phyloP scores from a whole-genome alignment of 2,113 vertebrate species.

The Dinomys branickii region DNA sequence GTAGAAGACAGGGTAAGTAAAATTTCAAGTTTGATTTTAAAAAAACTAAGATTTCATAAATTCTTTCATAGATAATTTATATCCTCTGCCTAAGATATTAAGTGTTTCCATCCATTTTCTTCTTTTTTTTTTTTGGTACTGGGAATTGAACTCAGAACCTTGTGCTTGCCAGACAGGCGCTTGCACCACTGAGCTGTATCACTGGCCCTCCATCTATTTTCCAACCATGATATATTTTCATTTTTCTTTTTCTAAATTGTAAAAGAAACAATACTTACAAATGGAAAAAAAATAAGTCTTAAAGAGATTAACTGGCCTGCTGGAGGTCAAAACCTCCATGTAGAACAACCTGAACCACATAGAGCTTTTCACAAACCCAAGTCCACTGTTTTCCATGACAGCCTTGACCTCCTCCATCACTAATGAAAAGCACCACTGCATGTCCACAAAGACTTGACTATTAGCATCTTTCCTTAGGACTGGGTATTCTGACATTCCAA shows the following conservation, averaged over 20 bases:
- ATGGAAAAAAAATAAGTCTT: slow-evolving; percentile 27
- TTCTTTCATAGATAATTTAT: slow-evolving; percentile 22
- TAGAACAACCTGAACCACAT: not conserved
- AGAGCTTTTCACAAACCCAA: slow-evolving; percentile 26
- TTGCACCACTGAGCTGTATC: no score
- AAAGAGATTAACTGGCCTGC: slow-evolving; percentile 40
- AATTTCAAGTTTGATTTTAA: slow-evolving; percentile 50
- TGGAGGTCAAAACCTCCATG: slow-evolving; percentile 24
- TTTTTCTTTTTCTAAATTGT: slow-evolving; percentile 51
- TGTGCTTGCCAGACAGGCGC: no score
- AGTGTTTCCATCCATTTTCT: slow-evolving; percentile 29
- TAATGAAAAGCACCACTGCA: not conserved
- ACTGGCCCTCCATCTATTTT: not conserved
- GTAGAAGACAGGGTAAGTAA: not conserved
- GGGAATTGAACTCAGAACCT: no score
- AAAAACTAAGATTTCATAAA: not conserved
- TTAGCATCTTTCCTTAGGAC: not conserved
- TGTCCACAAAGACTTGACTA: not conserved
- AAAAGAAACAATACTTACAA: slow-evolving; percentile 12
- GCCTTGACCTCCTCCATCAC: not conserved
- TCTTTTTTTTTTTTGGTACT: no score
- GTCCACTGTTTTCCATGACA: slow-evolving; percentile 2
- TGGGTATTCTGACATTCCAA: slow-evolving; percentile 9
- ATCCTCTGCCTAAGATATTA: not conserved
- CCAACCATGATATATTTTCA: not conserved